These are phyloP conservation scores for Cervus canadensis DNA, from an alignment of 2,113 vertebrate species.

Conservation along the genomic window DNA sequence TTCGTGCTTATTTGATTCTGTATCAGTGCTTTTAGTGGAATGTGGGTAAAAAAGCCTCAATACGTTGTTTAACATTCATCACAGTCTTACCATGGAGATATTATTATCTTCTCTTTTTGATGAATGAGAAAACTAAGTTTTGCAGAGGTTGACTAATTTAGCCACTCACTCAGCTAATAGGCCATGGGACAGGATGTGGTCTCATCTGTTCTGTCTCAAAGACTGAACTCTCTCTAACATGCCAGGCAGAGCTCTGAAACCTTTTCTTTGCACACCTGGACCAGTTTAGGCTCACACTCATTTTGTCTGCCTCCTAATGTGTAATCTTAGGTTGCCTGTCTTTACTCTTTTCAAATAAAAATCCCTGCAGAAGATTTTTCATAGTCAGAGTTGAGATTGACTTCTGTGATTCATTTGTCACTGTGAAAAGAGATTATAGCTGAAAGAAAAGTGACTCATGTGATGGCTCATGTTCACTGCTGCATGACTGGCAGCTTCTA, in stretches of 20 bases:
- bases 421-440: conserved; percentile 73
- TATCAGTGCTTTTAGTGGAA: neutral
- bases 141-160: neutral
- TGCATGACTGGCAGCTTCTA: conserved; percentile 70
- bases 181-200: neutral
- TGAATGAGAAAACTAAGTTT: neutral
- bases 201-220: neutral
- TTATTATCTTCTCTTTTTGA: neutral
- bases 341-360: conserved; percentile 45
- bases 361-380: conserved; percentile 17
- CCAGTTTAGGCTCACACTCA: neutral
- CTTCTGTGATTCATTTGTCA: conserved; percentile 76
- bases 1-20: neutral
- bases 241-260: neutral
- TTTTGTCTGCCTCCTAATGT: conserved; percentile 9
- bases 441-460: conserved; percentile 69
- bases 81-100: neutral
- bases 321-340: neutral
- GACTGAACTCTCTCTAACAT: neutral
- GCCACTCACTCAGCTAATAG: neutral
- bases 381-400: conserved; percentile 68
- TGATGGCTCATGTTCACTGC: conserved; percentile 61
- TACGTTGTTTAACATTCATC: neutral
- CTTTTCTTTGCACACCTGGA: neutral
- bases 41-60: neutral